Evolutionary conservation across 2,113 vertebrate genomes (phyloP).

Genomic region (Aleadryas rufinucha): DNA sequence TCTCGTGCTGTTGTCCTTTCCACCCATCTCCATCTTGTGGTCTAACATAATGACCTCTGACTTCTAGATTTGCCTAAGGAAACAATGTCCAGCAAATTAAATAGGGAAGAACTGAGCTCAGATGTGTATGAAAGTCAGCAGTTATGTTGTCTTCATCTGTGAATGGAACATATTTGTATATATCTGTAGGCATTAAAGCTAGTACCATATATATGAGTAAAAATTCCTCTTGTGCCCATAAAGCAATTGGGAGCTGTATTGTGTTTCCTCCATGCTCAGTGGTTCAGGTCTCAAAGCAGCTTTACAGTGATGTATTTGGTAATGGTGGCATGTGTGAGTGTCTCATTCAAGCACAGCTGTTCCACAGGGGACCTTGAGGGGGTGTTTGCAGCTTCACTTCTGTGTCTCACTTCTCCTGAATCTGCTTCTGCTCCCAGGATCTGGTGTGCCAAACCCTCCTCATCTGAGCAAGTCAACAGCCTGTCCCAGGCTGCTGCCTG

Average conservation of each 20-base stretch:
- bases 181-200: not conserved
- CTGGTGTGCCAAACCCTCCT: slow-evolving; percentile 14
- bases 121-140: not conserved
- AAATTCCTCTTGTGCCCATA: not conserved
- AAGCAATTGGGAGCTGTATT: not conserved
- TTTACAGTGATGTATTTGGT: not conserved
- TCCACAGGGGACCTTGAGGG: not conserved
- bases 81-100: not conserved
- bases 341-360: not conserved
- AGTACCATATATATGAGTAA: not conserved
- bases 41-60: not conserved
- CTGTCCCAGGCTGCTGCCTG: slow-evolving; percentile 38
- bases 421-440: slow-evolving; percentile 34
- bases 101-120: not conserved
- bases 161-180: not conserved
- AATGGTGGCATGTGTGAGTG: not conserved
- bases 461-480: slow-evolving; percentile 61
- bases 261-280: not conserved
- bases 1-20: not conserved
- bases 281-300: not conserved
- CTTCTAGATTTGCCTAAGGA: not conserved
- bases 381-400: not conserved
- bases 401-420: not conserved
- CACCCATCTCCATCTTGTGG: not conserved
- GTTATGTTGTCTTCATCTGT: not conserved